These are phyloP conservation scores for Drosophila pegasa DNA, from an alignment of 2,888 invertebrate genomes.

Conservation along the genomic window DNA sequence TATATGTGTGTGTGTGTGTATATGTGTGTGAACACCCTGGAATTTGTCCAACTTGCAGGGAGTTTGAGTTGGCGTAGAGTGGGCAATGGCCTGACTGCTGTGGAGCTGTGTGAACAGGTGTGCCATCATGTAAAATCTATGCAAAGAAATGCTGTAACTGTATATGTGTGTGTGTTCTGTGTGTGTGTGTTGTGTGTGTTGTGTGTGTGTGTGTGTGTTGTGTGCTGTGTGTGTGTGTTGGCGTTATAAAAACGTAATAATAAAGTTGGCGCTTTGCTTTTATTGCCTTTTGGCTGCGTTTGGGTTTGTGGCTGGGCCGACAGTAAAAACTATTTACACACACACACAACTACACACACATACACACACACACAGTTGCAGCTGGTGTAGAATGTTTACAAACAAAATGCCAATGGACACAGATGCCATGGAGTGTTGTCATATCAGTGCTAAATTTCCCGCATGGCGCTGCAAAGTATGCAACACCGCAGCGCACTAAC, in stretches of 20 bases:
- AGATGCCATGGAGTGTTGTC: constrained; percentile 58
- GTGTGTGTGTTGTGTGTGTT: constrained; percentile 17
- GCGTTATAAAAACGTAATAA: constrained; percentile 70
- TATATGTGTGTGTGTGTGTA: background rate
- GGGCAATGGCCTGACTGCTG: background rate
- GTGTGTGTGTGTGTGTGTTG: constrained; percentile 17
- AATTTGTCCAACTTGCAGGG: background rate
- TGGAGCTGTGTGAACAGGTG: constrained; percentile 62
- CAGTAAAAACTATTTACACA: constrained; percentile 73
- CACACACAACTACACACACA: constrained; percentile 14
- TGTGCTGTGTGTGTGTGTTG: constrained; percentile 19
- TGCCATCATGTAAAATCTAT: constrained; percentile 59
- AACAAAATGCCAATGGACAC: constrained; percentile 78
- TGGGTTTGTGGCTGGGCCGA: constrained; percentile 32
- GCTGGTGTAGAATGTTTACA: constrained; percentile 56
- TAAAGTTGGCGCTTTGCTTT: constrained; percentile 74
- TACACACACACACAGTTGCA: constrained; percentile 2
- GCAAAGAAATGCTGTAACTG: constrained; percentile 35
- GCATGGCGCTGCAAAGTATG: constrained; percentile 69
- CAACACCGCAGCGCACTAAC: constrained; percentile 34
- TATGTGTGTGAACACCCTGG: constrained; percentile 1
- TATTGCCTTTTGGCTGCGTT: constrained; percentile 68
- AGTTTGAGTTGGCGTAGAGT: background rate
- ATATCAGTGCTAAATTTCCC: constrained; percentile 71
- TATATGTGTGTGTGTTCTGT: constrained; percentile 19